Evolutionary conservation across 30 jellyfish, hydroid and myxozoan genomes (phyloP).

Genomic region (Turritopsis rubra): DNA sequence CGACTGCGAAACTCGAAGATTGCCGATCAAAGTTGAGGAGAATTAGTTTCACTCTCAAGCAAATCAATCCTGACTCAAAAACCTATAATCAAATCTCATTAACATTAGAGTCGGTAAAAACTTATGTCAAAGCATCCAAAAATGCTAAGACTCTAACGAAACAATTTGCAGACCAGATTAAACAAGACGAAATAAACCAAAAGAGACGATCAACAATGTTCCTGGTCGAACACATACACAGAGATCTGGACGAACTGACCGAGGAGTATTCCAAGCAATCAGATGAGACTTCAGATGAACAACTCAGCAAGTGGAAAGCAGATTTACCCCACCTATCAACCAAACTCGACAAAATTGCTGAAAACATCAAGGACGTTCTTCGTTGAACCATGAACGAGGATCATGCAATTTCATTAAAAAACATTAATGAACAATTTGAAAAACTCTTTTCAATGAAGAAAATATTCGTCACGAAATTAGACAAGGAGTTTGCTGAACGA

Average conservation of each 20-base stretch:
- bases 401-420: neutral
- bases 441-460: neutral
- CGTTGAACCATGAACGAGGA: conserved; percentile 1
- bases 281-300: neutral
- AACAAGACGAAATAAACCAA: neutral
- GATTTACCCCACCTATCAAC: neutral
- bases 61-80: neutral
- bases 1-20: neutral
- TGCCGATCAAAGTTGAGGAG: neutral
- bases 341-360: neutral
- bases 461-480: neutral
- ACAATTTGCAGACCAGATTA: neutral
- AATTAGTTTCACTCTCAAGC: neutral
- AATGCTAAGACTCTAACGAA: neutral
- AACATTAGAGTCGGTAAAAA: neutral
- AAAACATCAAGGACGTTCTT: neutral
- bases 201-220: conserved; percentile 13
- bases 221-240: neutral
- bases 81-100: neutral
- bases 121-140: conserved; percentile 1
- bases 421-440: conserved; percentile 8
- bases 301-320: conserved; percentile 13
- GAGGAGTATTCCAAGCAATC: neutral
- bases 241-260: conserved; percentile 9
- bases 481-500: neutral